Evolutionary conservation across 2,888 invertebrate genomes (phyloP), one percentile per base, ranked within the genome.

Genomic region (Calliopum simillimum): DNA sequence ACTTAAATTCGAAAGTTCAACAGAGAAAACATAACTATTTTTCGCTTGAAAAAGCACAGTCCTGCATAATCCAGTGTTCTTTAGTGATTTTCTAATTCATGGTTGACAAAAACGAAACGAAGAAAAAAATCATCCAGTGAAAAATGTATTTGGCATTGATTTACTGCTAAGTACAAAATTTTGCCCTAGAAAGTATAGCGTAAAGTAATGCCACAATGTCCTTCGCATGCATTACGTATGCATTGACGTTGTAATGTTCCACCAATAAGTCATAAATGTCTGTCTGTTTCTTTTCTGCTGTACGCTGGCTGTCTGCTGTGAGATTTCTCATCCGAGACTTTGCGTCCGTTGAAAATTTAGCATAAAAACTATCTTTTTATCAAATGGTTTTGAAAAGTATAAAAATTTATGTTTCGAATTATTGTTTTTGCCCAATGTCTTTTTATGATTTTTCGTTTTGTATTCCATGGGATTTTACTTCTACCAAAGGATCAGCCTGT

Each of bases 241-340:
- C 68, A 56, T 56, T 55, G 25, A 51, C 44, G 53, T 58, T 19
- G 63, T 66, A 67, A 69, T 71, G 68, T 44, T 51, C 53, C 68
- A 51, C 53, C 55, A 65, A 64, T 68, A 53, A 58, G 68, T 68
- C 62, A 63, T 69, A 69, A 69, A 69, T 43, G 63, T 58, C 55
- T 43, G 61, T 43, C 43, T 59, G 44, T 55, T 55, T 4, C 11
- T n/a, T 16, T 53, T 55, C 6, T 14, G 19, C 51, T 21, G 43
- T 43, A 11, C 19, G 19, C 11, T 33, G 44, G 44, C 44, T 33
- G 46, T 12, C 46, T 47, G 21, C 59, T 8, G 19, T 41, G 3
- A 11, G 44, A 14, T 13, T 44, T 13, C 4, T 19, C 14, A 11
- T 51, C 41, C 33, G 63, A 47, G 21, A 16, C 2, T 51, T 14